Conservation (phyloP, 2,797 vertebrate genomes). For the Glyptemys insculpta region DNA sequence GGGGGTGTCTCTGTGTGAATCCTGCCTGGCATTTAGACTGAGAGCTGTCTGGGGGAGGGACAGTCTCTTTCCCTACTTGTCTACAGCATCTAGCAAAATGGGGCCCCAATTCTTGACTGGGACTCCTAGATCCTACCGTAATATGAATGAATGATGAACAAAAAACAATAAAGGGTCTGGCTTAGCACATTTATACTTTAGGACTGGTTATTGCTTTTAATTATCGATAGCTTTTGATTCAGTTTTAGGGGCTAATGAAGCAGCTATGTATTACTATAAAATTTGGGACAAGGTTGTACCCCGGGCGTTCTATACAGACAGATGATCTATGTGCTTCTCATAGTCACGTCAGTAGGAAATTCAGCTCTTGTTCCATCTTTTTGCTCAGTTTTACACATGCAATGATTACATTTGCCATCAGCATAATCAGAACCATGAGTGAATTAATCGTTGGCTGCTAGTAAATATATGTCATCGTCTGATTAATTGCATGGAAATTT, state of each 20-base stretch:
- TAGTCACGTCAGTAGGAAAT: background rate
- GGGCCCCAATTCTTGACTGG: background rate
- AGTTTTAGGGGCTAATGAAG: background rate
- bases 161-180: background rate
- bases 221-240: conserved; percentile 46
- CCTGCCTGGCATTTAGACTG: background rate
- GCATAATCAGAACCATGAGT: conserved; percentile 53
- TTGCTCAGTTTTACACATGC: conserved; percentile 16
- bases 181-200: background rate
- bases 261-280: conserved; percentile 49
- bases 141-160: background rate
- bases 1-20: background rate
- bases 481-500: conserved; percentile 47
- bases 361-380: conserved; percentile 33
- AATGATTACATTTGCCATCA: conserved; percentile 31
- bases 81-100: background rate
- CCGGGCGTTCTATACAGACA: accelerated
- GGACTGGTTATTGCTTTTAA: conserved; percentile 36
- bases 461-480: conserved; percentile 58
- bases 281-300: background rate
- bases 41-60: background rate
- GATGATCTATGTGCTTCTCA: conserved; percentile 14
- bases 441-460: conserved; percentile 58
- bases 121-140: background rate
- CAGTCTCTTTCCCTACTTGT: background rate